Percentiles rank a stretch among this genome's conserved stretches.
These are phyloP conservation scores for Cosmia pyralina DNA, from an alignment of 2,888 invertebrate species.

Conservation along the genomic window DNA sequence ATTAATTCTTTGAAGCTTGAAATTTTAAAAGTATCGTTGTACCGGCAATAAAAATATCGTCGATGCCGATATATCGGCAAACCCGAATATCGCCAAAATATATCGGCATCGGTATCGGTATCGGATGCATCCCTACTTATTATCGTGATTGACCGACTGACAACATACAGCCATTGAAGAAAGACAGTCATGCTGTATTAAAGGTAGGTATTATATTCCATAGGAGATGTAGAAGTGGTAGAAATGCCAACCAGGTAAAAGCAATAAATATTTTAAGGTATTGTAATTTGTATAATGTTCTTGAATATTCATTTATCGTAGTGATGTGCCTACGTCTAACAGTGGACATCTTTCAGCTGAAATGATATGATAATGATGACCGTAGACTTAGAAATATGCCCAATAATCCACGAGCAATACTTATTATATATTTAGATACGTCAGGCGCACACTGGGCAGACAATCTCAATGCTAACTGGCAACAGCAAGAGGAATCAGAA, in stretches of 20 bases:
- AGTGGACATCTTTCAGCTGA: background rate
- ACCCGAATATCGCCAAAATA: no score
- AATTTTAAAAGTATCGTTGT: no score
- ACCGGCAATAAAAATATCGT: no score
- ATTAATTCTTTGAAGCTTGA: no score
- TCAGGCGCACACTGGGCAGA: no score
- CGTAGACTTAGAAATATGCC: background rate
- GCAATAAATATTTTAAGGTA: no score
- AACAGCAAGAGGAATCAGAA: background rate
- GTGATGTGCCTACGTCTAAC: no score
- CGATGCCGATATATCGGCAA: no score
- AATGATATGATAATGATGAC: background rate
- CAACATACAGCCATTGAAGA: background rate
- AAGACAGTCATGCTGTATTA: background rate
- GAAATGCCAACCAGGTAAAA: background rate
- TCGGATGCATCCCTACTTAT: background rate
- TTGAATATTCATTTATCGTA: background rate
- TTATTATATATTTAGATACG: no score
- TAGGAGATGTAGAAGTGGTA: background rate
- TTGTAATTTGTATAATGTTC: background rate
- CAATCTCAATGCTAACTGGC: no score
- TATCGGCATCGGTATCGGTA: no score
- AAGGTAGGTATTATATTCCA: background rate
- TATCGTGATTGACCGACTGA: background rate
- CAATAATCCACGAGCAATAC: no score